Conservation (phyloP, 2,888 invertebrate species). For the Cepaea hortensis region DNA sequence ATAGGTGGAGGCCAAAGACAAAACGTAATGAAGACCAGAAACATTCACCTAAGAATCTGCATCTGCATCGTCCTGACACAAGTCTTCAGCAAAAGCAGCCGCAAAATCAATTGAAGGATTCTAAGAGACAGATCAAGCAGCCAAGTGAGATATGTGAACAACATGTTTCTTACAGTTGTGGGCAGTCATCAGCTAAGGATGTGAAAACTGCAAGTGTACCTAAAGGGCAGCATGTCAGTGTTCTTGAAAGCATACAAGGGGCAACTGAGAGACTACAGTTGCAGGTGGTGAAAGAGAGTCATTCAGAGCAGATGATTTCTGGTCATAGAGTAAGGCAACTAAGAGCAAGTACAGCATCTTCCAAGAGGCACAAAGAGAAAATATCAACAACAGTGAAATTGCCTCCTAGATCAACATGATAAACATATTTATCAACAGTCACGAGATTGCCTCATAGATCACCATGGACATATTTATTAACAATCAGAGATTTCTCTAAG, state of each 20-base stretch:
- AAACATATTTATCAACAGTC: neutral
- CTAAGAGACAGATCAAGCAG: neutral
- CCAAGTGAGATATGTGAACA: neutral
- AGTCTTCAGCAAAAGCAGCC: neutral
- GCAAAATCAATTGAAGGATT: neutral
- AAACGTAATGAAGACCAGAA: neutral
- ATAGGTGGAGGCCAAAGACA: neutral
- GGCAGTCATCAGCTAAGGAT: neutral
- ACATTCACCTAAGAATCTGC: neutral
- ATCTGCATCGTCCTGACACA: neutral
- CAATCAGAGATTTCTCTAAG: neutral
- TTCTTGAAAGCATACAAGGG: neutral
- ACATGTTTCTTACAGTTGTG: neutral
- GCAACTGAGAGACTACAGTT: neutral
- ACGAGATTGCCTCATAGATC: too few species aligned
- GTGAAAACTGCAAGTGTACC: neutral
- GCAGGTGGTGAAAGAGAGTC: neutral
- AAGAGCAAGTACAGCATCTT: neutral
- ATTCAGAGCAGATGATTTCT: neutral
- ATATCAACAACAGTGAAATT: neutral
- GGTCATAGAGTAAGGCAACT: neutral
- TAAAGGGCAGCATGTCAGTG: neutral
- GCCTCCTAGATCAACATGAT: too few species aligned
- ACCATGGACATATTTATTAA: neutral
- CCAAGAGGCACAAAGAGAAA: neutral